Conservation (phyloP, 2,113 vertebrate genomes). For the Ophthalmotilapia sp. region DNA sequence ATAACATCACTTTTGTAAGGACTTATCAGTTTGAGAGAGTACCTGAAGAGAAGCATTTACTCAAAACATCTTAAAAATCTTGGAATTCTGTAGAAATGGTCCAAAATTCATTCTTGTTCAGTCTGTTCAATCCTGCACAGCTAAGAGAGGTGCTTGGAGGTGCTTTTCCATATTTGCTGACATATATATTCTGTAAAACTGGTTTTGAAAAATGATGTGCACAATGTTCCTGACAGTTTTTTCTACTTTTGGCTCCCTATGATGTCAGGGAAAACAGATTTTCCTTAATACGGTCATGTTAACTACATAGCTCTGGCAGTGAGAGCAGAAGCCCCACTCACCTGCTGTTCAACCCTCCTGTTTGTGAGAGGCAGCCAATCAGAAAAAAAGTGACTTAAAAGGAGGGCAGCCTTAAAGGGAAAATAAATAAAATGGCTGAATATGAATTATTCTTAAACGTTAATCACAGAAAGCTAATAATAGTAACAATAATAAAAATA, state of each 20-base stretch:
- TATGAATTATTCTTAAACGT: background rate
- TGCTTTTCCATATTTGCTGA: background rate
- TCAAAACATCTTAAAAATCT: background rate
- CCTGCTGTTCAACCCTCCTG: background rate
- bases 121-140: background rate
- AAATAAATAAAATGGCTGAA: background rate
- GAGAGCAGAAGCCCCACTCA: background rate
- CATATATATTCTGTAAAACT: background rate
- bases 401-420: background rate
- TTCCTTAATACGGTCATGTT: background rate
- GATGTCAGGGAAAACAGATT: background rate
- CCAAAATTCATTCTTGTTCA: background rate
- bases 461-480: background rate
- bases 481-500: background rate
- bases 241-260: background rate
- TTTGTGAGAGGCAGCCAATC: background rate
- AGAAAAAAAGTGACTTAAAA: background rate
- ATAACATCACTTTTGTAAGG: background rate
- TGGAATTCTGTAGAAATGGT: background rate
- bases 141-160: background rate
- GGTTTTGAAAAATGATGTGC: background rate
- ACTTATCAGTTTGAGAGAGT: background rate
- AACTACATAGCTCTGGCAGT: background rate
- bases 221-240: background rate
- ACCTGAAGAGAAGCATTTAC: background rate